Conservation (phyloP, 2,797 vertebrate genomes). For the Clarias platycephalus region DNA sequence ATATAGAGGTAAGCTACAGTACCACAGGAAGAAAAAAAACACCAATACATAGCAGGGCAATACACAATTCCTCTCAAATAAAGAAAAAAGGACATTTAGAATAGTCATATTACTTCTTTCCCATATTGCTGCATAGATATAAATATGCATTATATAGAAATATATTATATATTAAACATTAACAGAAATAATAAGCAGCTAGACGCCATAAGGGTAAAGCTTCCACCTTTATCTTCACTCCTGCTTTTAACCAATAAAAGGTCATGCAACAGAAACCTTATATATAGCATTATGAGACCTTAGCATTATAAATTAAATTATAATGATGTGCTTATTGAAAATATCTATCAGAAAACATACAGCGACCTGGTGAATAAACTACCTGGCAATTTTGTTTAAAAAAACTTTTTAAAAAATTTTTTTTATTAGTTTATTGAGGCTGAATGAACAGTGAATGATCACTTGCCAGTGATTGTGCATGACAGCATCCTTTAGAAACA, state of each 20-base stretch:
- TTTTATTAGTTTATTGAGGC: conserved; percentile 19
- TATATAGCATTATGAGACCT: no score
- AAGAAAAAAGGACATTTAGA: background rate
- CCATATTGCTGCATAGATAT: background rate
- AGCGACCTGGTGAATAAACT: conserved; percentile 37
- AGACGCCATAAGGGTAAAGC: background rate
- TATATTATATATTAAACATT: background rate
- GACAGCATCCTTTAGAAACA: conserved; percentile 20
- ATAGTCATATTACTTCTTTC: background rate
- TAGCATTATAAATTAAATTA: no score
- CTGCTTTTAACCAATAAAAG: background rate
- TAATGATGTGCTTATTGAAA: no score
- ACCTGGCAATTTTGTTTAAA: conserved; percentile 24
- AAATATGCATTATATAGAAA: background rate
- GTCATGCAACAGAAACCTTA: conserved; percentile 25
- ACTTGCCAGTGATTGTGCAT: background rate
- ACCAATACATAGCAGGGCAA: background rate
- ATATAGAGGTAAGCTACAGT: background rate
- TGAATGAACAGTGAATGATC: conserved; percentile 36
- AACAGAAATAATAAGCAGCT: conserved; percentile 21
- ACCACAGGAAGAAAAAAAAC: background rate
- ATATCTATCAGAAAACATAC: no score
- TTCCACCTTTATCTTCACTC: no score
- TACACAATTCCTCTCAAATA: background rate
- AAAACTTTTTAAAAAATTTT: conserved; percentile 19